These are phyloP conservation scores for Porites australiensis DNA, from an alignment of 64 coral and sea anemone species.

Conservation along the genomic window DNA sequence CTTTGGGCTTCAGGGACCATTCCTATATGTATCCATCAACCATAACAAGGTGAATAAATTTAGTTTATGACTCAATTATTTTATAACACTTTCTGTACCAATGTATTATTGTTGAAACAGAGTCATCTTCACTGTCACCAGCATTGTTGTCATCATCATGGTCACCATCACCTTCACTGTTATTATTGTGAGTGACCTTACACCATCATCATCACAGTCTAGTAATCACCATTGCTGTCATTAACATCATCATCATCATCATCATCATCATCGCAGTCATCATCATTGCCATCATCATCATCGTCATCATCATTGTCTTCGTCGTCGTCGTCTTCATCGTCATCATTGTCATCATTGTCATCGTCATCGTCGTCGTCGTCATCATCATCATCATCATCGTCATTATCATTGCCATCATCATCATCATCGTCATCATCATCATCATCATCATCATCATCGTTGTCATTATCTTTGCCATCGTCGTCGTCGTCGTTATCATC, in stretches of 20 bases:
- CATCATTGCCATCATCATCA: too few species aligned
- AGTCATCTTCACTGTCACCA: too few species aligned
- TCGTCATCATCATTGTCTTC: neutral
- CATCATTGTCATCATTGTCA: neutral
- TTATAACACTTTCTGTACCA: neutral
- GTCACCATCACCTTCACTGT: neutral
- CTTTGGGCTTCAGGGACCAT: constrained; percentile 89
- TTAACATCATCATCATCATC: neutral
- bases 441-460: neutral
- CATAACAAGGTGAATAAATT: constrained; percentile 53
- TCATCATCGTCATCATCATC: neutral
- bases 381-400: neutral
- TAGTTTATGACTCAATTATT: too few species aligned
- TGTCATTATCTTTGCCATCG: neutral
- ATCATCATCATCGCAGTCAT: neutral
- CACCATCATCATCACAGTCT: neutral
- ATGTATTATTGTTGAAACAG: too few species aligned
- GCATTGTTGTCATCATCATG: too few species aligned
- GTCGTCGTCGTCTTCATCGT: neutral
- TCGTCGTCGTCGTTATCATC: neutral
- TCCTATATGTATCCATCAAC: constrained; percentile 80
- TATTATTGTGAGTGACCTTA: neutral
- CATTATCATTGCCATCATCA: neutral
- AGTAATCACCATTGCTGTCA: neutral
- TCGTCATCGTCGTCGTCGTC: neutral